Evolutionary conservation across 1,140 invertebrate genomes (phyloP), one percentile per base, ranked within the genome.

Genomic region (Odontomachus brunneus): DNA sequence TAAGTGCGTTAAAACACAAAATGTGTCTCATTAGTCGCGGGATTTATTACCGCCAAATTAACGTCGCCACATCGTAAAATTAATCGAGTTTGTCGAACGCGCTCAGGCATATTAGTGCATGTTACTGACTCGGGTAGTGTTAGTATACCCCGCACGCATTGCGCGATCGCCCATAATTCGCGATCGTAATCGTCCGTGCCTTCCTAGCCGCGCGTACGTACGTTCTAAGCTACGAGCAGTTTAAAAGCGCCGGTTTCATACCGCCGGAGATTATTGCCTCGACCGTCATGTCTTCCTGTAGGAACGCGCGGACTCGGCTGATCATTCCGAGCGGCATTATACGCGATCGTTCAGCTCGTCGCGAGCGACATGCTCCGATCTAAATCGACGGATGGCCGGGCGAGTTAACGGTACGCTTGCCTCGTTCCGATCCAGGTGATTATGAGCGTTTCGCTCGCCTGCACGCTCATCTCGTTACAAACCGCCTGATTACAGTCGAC

Each of bases 351-450:
- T 53, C 66, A 55, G 60, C 62, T 78, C 74, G 67, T 84, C 85
- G 65, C 57, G 74, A 75, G 44, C 59, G 76, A 76, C 72, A 22
- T 69, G 33, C 44, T 26, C 15, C 44, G 26, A 62, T 66, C 38
- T 66, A 38, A 80, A 71, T 80, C 65, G 65, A 29, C 65, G 74
- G 22, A 67, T 33, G 65, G 53, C 7, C 65, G n/a, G 38, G 33
- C 65, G 75, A 80, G 51, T 80, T 80, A 69, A 80, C 75, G 75
- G 65, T 80, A 80, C 75, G 75, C 75, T 80, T 80, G 51, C 51
- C 75, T 80, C 75, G 22, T 69, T 69, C 44, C 75, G 38, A 69
- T 80, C 75, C 65, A 65, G 65, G 53, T 71, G 75, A 80, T 80
- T 80, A 80, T 80, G 53, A 71, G 14, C 65, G 75, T 80, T 80